Evolutionary conservation across 2,113 vertebrate species (phyloP), one percentile per base, ranked within the genome.

Genomic region (Coreoperca whiteheadi): DNA sequence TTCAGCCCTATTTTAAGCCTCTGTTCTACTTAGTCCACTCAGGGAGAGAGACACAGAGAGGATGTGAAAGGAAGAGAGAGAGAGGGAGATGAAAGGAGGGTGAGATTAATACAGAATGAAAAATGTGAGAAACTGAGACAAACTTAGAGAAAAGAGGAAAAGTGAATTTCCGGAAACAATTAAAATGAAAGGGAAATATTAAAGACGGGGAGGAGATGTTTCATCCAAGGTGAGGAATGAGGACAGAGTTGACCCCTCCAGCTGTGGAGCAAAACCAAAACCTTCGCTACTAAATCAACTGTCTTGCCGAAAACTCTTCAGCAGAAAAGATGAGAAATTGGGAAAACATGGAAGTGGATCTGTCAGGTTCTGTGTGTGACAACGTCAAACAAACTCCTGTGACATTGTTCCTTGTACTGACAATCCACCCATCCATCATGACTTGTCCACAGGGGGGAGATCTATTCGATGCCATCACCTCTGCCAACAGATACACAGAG

Each of bases 401-500:
- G 67, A 68, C 28, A 57, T 68, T 63, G 65, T 34, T 61, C 32
- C 61, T 43, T 7, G 51, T 8, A 32, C 56, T 84, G 37, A 86
- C 57, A 25, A 10, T 54, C 34, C 41, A 0, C n/a, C 73, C 10
- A 2, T 39, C 75, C 25, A 5, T 76, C 34, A 1, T 65, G 30
- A 51, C 86, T 30, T 74, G 23, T 87, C 83, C 70, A 59, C 92
- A 99, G 98, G 98, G 98, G 20, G 98, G 98, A 69, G 98, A 99
- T 90, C 97, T 99, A 84, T 99, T 99, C 41, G 98, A 99, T 83
- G 98, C 98, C 90, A 99, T 99, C 89, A 99, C 98, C 60, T 99
- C 98, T 67, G 97, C 98, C 83, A 99, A 97, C 95, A 98, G 99
- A 88, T 99, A 99, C 88, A 99, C 98, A 0, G 98, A 99, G 89